Percentiles rank a stretch among this genome's conserved stretches.
These are phyloP conservation scores for Lethenteron camtschaticum DNA, from an alignment of 2,113 vertebrate species.

Conservation along the genomic window DNA sequence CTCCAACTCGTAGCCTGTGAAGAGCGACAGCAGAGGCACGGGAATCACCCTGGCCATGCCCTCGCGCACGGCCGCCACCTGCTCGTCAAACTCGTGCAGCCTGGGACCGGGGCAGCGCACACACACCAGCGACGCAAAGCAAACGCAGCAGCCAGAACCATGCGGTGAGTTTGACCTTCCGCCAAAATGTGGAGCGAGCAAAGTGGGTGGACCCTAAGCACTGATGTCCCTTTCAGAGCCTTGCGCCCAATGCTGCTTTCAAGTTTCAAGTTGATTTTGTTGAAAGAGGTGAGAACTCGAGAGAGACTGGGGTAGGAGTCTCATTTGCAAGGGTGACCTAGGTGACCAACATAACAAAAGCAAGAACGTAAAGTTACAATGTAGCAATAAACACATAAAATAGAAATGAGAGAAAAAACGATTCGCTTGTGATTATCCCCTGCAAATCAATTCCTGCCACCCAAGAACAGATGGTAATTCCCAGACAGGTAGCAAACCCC, in stretches of 20 bases:
- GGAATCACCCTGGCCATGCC: slow-evolving; percentile 93
- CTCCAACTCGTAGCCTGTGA: slow-evolving; percentile 89
- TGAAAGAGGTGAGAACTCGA: background rate
- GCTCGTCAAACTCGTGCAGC: slow-evolving; percentile 90
- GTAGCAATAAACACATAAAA: background rate
- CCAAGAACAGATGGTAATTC: too few species aligned
- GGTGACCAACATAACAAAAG: background rate
- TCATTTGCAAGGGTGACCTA: background rate
- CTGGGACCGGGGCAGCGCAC: slow-evolving; percentile 20
- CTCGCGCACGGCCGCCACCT: slow-evolving; percentile 81
- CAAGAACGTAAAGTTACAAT: background rate
- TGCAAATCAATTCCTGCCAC: background rate
- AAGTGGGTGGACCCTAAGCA: background rate
- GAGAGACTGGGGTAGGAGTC: background rate
- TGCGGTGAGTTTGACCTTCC: too few species aligned
- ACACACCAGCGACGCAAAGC: background rate
- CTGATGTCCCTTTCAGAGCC: background rate
- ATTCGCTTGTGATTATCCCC: background rate
- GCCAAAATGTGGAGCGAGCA: background rate
- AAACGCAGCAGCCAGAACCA: background rate
- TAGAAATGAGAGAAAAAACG: slow-evolving; percentile 6
- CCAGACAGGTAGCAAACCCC: too few species aligned
- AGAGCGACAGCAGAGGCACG: slow-evolving; percentile 77
- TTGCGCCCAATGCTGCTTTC: background rate
- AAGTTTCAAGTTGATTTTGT: background rate